Evolutionary conservation across 2,797 vertebrate species (phyloP).

Genomic region (Iguana delicatissima): DNA sequence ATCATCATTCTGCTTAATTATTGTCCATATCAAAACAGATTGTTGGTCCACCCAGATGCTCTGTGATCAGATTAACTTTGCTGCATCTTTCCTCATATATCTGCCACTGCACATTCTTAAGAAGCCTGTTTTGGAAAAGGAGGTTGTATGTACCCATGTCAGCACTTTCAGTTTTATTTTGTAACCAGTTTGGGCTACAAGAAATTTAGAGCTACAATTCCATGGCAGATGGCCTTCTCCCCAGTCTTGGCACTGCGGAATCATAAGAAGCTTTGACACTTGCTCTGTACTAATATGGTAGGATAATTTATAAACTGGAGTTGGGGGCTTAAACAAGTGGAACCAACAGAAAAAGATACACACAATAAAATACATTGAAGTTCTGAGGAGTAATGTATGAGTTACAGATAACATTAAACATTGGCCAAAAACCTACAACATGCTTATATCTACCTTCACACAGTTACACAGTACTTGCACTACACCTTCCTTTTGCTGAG

Average conservation of each 20-base stretch:
- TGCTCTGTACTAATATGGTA: neutral
- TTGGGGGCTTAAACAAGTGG: neutral
- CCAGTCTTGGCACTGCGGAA: conserved; percentile 4
- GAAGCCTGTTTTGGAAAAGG: neutral
- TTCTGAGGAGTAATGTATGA: neutral
- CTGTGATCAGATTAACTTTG: neutral
- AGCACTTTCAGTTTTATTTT: conserved; percentile 20
- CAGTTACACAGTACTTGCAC: no score
- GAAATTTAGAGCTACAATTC: conserved; percentile 10
- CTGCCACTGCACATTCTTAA: neutral
- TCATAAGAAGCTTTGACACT: neutral
- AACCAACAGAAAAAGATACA: neutral
- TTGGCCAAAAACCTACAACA: conserved; percentile 14
- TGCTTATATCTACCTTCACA: no score
- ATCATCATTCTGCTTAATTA: neutral
- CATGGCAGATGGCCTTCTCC: conserved; percentile 6
- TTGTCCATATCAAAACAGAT: neutral
- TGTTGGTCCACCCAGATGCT: neutral
- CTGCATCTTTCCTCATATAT: neutral
- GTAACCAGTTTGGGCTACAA: conserved; percentile 19
- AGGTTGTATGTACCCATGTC: neutral
- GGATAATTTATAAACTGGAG: conserved; percentile 2
- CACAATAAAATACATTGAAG: neutral
- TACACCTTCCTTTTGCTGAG: no score
- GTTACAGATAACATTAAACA: conserved; percentile 28